Base-by-base conservation (phyloP, 2,888 invertebrate genomes). In the Epirrita christyi region DNA sequence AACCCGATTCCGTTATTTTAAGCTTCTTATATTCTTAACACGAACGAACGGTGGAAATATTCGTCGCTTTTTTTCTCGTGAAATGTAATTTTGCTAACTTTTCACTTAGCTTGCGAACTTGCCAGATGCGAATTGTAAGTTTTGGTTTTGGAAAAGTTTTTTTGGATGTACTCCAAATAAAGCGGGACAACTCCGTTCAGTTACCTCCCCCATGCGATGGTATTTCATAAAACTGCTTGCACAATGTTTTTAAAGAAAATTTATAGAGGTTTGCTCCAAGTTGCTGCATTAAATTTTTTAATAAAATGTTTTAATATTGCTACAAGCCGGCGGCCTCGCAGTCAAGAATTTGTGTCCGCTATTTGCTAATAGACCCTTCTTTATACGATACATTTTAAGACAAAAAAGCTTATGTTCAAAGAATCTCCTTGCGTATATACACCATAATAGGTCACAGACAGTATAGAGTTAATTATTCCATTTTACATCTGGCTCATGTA, bases 21-120 rank as follows among this genome's bases (percentile, higher is more conserved):
- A 86, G 83, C 85, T 76, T 78, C 84, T 84, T 85, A 85, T 81
- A 85, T 85, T 84, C 83, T 82, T 85, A 83, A 81, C 81, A 78
- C 78, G 78, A 67, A 69, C 75, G 73, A 72, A 72, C 71, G 68
- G 62, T 63, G 69, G 64, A 72, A 73, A 76, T 73, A 70, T 70
- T 65, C 55, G 66, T 68, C 73, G 73, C 78, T 72, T 72, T 74
- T 75, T 73, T 76, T 75, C 75, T 70, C 68, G 59, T 67, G 75
- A 72, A 83, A 83, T 79, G 81, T 83, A 83, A 86, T 86, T 86
- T 84, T 68, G 64, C 77, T 78, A 88, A 87, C 87, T 88, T 88
- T 88, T 86, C 84, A 88, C 86, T 86, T 86, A 85, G 80, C 72
- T 75, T 64, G 73, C 65, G 59, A 81, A 83, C 75, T 83, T 73